These are phyloP conservation scores for Rhea pennata DNA, from an alignment of 2,113 vertebrate species.

Conservation along the genomic window DNA sequence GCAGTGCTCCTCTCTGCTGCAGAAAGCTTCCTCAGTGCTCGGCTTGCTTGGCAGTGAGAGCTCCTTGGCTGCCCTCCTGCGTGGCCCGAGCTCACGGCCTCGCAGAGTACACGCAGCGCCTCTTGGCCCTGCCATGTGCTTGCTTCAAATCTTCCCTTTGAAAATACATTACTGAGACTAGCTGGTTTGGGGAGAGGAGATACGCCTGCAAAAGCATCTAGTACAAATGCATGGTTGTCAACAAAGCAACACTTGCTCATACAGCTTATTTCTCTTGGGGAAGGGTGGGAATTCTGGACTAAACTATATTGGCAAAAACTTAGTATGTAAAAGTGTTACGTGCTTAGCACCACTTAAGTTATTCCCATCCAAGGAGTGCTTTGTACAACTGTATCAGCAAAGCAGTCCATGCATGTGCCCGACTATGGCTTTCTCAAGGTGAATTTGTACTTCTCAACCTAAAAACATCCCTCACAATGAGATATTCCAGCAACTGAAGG, in stretches of 20 bases:
- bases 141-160: not conserved
- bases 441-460: not conserved
- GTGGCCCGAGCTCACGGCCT: not conserved
- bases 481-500: not conserved
- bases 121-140: not conserved
- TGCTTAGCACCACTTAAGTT: not conserved
- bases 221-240: not conserved
- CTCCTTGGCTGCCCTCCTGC: not conserved
- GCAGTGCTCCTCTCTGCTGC: not conserved
- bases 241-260: not conserved
- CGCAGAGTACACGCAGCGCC: not conserved
- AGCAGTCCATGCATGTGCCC: not conserved
- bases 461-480: not conserved
- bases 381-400: not conserved
- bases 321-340: not conserved
- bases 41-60: not conserved
- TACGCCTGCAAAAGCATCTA: not conserved
- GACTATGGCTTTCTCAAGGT: not conserved
- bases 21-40: not conserved
- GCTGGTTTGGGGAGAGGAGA: too few relatives aligned
- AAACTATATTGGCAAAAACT: not conserved
- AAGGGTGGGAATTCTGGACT: not conserved
- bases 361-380: not conserved
- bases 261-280: not conserved
- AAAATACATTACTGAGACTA: not conserved